Percentiles rank a stretch among this genome's conserved stretches.
Evolutionary conservation across 2,888 invertebrate genomes (phyloP).

Genomic region (Gonocerus acuteangulatus): DNA sequence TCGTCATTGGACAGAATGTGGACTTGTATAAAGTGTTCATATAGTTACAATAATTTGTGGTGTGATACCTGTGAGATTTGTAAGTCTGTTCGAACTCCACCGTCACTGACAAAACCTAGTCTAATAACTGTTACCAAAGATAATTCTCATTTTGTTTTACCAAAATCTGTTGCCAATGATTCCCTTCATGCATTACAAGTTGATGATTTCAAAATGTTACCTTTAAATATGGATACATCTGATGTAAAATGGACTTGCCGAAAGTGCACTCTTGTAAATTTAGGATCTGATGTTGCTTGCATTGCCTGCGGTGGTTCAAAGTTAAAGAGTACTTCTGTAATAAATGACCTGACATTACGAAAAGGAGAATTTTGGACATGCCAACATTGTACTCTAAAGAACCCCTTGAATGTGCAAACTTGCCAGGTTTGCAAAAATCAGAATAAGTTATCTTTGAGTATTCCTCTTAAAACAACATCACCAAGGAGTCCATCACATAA

Average conservation of each 20-base stretch:
- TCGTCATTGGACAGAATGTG: constrained; percentile 55
- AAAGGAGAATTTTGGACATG: constrained; percentile 74
- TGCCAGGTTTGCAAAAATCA: constrained; percentile 72
- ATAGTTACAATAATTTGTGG: constrained; percentile 76
- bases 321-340: constrained; percentile 57
- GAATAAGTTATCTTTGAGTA: constrained; percentile 40
- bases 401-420: constrained; percentile 57
- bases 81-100: constrained; percentile 56
- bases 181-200: constrained; percentile 29
- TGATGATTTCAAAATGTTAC: constrained; percentile 35
- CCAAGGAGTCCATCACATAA: constrained; percentile 52
- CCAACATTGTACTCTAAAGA: constrained; percentile 71
- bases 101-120: constrained; percentile 56
- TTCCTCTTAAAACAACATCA: constrained; percentile 42
- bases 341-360: constrained; percentile 60
- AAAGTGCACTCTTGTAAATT: constrained; percentile 80
- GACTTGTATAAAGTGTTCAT: constrained; percentile 83
- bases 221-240: constrained; percentile 26
- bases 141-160: constrained; percentile 43
- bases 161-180: constrained; percentile 39
- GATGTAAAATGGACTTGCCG: constrained; percentile 68
- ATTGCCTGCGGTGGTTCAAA: constrained; percentile 82
- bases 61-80: constrained; percentile 76
- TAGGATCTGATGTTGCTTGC: constrained; percentile 61
- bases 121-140: constrained; percentile 61